Conservation (phyloP, 2,113 vertebrate species). For the Thermophis baileyi region DNA sequence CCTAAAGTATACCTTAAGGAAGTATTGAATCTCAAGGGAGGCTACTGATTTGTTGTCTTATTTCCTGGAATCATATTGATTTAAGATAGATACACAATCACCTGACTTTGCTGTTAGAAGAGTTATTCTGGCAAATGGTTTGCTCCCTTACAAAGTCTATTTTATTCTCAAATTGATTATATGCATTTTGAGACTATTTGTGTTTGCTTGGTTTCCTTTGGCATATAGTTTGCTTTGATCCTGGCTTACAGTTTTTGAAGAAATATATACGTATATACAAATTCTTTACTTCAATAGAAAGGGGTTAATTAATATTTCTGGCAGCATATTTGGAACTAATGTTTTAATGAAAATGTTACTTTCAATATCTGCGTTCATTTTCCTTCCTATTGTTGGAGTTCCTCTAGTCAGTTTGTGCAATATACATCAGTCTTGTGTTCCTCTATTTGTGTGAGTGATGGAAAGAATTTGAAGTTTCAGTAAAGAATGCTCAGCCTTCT, state of each 20-base stretch:
- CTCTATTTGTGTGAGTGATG: slow-evolving; percentile 11
- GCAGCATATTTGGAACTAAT: neutral
- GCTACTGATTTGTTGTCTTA: neutral
- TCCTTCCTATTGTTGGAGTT: neutral
- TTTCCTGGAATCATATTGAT: neutral
- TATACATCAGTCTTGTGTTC: neutral
- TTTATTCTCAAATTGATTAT: neutral
- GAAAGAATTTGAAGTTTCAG: neutral
- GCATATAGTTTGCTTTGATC: neutral
- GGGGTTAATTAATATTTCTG: neutral
- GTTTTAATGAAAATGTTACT: neutral
- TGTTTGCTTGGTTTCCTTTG: neutral
- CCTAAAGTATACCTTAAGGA: neutral
- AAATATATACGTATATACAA: neutral
- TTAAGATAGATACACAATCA: neutral
- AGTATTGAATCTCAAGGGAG: neutral
- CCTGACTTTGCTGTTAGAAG: neutral
- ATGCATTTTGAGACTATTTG: neutral
- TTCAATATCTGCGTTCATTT: neutral
- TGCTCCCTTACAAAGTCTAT: neutral
- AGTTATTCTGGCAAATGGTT: neutral
- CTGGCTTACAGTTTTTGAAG: neutral
- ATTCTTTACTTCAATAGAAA: neutral
- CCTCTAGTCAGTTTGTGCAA: neutral
- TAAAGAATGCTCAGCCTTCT: neutral